phyloP scores from a whole-genome alignment of 2,113 vertebrate genomes.

The Chiloscyllium plagiosum region DNA sequence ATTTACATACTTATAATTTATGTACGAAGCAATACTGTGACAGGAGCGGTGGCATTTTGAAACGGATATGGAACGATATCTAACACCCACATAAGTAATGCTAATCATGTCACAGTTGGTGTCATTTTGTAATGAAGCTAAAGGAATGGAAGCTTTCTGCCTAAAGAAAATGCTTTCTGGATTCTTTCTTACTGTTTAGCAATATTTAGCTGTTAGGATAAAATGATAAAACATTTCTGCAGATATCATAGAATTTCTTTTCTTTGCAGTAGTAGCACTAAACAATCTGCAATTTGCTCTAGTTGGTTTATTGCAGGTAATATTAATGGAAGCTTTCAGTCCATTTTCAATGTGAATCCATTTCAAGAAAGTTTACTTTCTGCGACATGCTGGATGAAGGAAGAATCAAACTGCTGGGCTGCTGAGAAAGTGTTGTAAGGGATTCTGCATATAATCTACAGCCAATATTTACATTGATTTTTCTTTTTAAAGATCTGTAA shows the following conservation, averaged over 20 bases:
- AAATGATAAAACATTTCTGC: background rate
- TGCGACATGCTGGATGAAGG: too few species aligned
- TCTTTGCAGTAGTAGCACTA: background rate
- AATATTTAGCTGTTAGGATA: background rate
- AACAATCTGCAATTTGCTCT: background rate
- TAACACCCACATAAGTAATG: conserved; percentile 21
- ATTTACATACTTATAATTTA: conserved; percentile 16
- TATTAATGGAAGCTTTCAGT: background rate
- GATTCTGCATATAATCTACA: background rate
- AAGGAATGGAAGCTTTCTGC: background rate
- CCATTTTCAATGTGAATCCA: background rate
- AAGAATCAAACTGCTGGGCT: background rate
- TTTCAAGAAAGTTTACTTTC: background rate
- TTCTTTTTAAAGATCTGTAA: background rate
- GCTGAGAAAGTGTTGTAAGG: background rate
- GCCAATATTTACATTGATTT: background rate
- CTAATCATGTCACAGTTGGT: background rate
- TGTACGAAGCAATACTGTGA: background rate
- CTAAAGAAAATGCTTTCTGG: background rate
- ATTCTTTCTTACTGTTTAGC: background rate
- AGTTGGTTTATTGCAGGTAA: background rate
- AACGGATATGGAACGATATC: background rate
- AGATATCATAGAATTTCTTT: background rate
- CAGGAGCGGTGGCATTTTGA: background rate
- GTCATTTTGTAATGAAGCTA: background rate